phyloP scores from a whole-genome alignment of 37 sponge, comb jelly and placozoan genomes.

The Chondrosia reniformis region DNA sequence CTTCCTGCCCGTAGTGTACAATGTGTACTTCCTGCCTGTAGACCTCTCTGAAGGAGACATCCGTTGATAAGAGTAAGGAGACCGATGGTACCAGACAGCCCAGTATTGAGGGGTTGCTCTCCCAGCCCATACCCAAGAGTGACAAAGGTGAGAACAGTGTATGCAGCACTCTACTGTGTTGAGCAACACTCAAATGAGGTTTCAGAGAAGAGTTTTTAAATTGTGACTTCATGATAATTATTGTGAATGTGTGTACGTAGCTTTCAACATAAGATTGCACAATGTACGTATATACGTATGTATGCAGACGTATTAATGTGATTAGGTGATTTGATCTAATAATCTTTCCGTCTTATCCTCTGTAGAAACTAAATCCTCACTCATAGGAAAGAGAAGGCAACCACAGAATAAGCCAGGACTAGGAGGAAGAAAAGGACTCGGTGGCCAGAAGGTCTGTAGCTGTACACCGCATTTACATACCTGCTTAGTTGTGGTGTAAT shows the following conservation, averaged over 20 bases:
- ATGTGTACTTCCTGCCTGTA: no score
- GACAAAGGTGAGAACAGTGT: no score
- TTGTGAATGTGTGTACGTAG: background rate
- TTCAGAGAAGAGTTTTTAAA: no score
- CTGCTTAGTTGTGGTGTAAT: no score
- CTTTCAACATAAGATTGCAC: background rate
- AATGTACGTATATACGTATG: background rate
- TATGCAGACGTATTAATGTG: background rate
- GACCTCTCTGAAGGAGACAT: background rate
- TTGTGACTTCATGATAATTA: no score
- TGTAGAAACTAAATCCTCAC: background rate
- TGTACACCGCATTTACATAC: no score
- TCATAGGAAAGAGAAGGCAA: conserved; percentile 4
- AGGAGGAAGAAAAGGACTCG: conserved; percentile 66
- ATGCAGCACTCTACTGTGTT: no score
- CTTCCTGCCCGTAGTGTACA: no score
- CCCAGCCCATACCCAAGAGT: no score
- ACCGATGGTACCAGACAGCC: conserved; percentile 34
- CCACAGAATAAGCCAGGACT: conserved; percentile 9
- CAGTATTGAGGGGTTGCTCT: conserved; percentile 46
- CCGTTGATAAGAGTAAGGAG: background rate
- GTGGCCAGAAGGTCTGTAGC: conserved; percentile 90
- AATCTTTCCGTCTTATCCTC: background rate
- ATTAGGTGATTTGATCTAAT: background rate
- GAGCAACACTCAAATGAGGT: no score